These are phyloP conservation scores for Falcaria lacertinaria DNA, from an alignment of 2,888 invertebrate genomes.

Conservation along the genomic window DNA sequence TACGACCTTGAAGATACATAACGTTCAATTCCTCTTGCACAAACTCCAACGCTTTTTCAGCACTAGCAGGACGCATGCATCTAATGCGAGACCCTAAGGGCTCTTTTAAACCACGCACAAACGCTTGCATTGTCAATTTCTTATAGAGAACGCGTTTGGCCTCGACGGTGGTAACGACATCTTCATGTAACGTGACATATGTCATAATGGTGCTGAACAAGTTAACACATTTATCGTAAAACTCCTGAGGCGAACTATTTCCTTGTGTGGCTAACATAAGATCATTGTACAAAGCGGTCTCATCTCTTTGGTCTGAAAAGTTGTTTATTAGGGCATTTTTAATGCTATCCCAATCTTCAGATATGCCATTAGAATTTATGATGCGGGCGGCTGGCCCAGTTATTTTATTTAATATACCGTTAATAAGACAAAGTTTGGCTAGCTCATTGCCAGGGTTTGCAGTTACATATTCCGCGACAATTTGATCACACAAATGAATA, in stretches of 20 bases:
- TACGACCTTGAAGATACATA: conserved; percentile 11
- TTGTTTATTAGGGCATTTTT: conserved; percentile 20
- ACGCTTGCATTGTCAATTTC: conserved; percentile 4
- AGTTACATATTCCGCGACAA: conserved; percentile 3
- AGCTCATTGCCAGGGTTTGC: background rate
- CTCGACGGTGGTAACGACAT: background rate
- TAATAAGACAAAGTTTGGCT: conserved; percentile 3
- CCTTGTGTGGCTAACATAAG: conserved; percentile 9
- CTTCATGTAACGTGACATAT: background rate
- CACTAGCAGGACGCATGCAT: conserved; percentile 15
- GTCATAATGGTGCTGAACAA: conserved; percentile 10
- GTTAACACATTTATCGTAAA: conserved; percentile 7
- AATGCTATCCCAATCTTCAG: conserved; percentile 9
- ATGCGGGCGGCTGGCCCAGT: conserved; percentile 15
- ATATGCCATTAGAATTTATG: conserved; percentile 9
- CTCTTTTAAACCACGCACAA: conserved; percentile 8
- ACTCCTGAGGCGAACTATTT: conserved; percentile 7
- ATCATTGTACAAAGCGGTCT: conserved; percentile 23
- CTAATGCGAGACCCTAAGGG: conserved; percentile 8
- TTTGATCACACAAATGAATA: conserved; percentile 11
- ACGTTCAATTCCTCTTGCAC: conserved; percentile 14
- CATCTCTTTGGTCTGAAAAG: conserved; percentile 23
- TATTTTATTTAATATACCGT: conserved; percentile 21
- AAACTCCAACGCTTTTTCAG: conserved; percentile 20
- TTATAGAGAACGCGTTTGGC: conserved; percentile 6